Evolutionary conservation across 1,140 invertebrate species (phyloP), one percentile per base, ranked within the genome.

Genomic region (Pararge aegeria): DNA sequence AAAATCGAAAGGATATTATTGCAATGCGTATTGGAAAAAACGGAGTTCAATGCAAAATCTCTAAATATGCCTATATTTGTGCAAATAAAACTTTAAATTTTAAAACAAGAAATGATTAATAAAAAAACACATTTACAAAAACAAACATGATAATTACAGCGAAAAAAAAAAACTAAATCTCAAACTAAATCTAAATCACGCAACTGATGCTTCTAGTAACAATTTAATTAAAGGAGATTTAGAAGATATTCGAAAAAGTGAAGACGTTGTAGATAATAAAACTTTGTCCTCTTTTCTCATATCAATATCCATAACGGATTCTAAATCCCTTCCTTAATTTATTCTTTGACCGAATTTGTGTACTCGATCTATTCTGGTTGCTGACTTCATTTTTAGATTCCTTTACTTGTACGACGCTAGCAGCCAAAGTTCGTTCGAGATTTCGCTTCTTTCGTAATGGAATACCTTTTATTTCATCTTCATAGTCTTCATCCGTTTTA

Each of bases 381-480:
- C 13, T 27, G 21, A 13, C 24, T 15, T 49, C 18, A 27, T 13
- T n/a, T n/a, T n/a, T 49, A 15, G 2, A 27, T 19, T 27, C 29
- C n/a, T 49, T 21, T 5, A 5, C 21, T 49, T 49, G 10, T 10
- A 29, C n/a, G 29, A n/a, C 29, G n/a, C 18, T 49, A 7, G 19
- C 19, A 5, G n/a, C 9, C 18, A 15, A 12, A 16, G 2, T 18
- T 13, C 0, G 3, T 15, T 5, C 12, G 6, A 46, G 12, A 46
- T 49, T 40, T 54, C 53, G n/a, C 54, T 55, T 55, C 24, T 46
- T 48, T 40, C 53, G 44, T 21, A 61, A 2, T 1, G 55, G 55
- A 13, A 57, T 12, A 10, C 55, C 55, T 24, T 50, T 57, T 5
- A 57, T 57, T 1, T 57, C 55, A n/a, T 57, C 55, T 10, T 57